Conservation (phyloP, 2,888 invertebrate species). For the Encarsia formosa region DNA sequence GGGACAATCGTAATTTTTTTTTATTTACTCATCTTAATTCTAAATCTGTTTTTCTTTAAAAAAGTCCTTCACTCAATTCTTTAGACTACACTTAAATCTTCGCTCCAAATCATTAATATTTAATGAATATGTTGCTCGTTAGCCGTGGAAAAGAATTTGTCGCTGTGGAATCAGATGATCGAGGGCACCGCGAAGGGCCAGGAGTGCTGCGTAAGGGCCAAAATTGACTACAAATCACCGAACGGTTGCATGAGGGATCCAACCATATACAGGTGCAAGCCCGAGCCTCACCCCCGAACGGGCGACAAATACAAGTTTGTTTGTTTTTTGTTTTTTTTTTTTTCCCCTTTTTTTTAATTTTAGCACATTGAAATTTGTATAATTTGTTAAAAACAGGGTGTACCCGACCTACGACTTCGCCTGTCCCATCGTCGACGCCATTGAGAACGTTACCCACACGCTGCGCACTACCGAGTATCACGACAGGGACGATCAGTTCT, state of each 20-base stretch:
- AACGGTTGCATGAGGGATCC: conserved; percentile 98
- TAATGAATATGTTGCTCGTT: not conserved
- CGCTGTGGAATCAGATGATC: conserved; percentile 94
- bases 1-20: conserved; percentile 69
- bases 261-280: conserved; percentile 96
- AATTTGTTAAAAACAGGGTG: conserved; percentile 60
- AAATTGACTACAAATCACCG: conserved; percentile 92
- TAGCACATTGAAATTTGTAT: not conserved
- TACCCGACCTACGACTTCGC: conserved; percentile 99
- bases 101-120: not conserved
- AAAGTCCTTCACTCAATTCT: too few species aligned
- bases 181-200: conserved; percentile 74
- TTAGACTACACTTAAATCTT: not conserved
- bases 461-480: conserved; percentile 98
- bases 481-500: conserved; percentile 96
- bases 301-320: conserved; percentile 88
- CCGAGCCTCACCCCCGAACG: conserved; percentile 89
- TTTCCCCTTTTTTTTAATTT: not conserved
- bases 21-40: not conserved
- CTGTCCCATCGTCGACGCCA: conserved; percentile 96
- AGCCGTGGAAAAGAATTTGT: conserved; percentile 81
- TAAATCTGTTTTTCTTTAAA: too few species aligned
- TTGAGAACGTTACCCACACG: conserved; percentile 97
- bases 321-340: conserved; percentile 1
- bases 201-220: conserved; percentile 91